Evolutionary conservation across 2,888 invertebrate genomes (phyloP).

Genomic region (Neelides folsomi): DNA sequence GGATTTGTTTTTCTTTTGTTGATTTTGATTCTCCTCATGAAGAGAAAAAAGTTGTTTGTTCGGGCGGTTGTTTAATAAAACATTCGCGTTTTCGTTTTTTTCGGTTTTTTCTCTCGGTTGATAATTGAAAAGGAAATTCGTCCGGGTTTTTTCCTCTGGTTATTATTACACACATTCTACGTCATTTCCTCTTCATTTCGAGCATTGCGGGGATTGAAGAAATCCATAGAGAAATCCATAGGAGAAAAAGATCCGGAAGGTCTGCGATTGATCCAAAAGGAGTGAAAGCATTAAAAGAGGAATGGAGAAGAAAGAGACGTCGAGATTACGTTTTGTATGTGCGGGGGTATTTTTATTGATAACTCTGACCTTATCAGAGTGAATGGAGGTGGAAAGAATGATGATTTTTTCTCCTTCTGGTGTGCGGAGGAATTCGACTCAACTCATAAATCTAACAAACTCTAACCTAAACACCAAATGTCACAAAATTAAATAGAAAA

Average conservation of each 20-base stretch:
- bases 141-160: slow-evolving; percentile 1
- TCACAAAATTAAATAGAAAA: slow-evolving; percentile 16
- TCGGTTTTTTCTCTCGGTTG: slow-evolving; percentile 4
- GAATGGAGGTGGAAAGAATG: slow-evolving; percentile 31
- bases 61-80: slow-evolving; percentile 1
- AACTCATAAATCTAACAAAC: slow-evolving; percentile 32
- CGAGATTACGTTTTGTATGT: not conserved
- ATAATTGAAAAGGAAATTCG: slow-evolving; percentile 12
- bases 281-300: not conserved
- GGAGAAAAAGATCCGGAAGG: no score
- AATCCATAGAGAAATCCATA: no score
- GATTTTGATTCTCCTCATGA: slow-evolving; percentile 7
- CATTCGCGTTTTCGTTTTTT: slow-evolving; percentile 5
- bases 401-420: slow-evolving; percentile 27
- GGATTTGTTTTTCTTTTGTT: slow-evolving; percentile 1
- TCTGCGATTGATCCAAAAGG: no score
- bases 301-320: not conserved
- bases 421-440: slow-evolving; percentile 30
- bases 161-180: no score
- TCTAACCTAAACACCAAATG: slow-evolving; percentile 3
- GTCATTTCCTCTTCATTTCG: no score
- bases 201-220: no score
- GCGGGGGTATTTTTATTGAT: slow-evolving; percentile 20
- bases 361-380: slow-evolving; percentile 30
- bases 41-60: not conserved